Evolutionary conservation across 92 coral and sea anemone species (phyloP).

Genomic region (Bergia puertoricense): DNA sequence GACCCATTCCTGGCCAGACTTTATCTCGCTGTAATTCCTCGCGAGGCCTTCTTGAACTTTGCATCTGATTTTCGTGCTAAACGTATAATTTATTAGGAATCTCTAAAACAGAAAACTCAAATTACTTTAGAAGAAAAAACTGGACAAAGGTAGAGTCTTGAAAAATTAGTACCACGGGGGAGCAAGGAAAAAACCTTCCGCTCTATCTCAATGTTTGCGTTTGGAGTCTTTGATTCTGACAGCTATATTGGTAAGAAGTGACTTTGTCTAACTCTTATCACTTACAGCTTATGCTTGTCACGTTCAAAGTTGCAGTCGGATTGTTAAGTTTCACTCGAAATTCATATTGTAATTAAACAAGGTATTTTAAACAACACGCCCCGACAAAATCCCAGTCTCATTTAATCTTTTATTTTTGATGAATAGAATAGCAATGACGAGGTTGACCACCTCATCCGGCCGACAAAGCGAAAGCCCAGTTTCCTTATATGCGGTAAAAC

Average conservation of each 20-base stretch:
- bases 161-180: not conserved
- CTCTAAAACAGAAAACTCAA: not conserved
- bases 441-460: slow-evolving; percentile 12
- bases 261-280: not conserved
- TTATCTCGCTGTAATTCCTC: slow-evolving; percentile 4
- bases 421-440: not conserved
- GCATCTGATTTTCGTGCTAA: not conserved
- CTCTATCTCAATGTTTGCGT: not conserved
- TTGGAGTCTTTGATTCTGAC: not conserved
- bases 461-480: not conserved
- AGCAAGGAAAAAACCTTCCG: not conserved
- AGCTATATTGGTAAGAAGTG: not conserved
- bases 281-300: not conserved
- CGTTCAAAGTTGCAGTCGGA: slow-evolving; percentile 4
- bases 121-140: not conserved
- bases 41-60: slow-evolving; percentile 23
- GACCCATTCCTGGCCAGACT: slow-evolving; percentile 32
- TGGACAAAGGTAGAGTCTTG: not conserved
- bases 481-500: slow-evolving; percentile 13
- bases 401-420: slow-evolving; percentile 6
- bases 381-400: slow-evolving; percentile 17
- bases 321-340: not conserved
- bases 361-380: not conserved
- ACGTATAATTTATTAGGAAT: not conserved
- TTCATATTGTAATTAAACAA: slow-evolving; percentile 6